A percentile compares a stretch with the other conserved stretches of the same genome.
These are phyloP conservation scores for Oreohelix idahoensis DNA, from an alignment of 1,140 invertebrate genomes.

Conservation along the genomic window DNA sequence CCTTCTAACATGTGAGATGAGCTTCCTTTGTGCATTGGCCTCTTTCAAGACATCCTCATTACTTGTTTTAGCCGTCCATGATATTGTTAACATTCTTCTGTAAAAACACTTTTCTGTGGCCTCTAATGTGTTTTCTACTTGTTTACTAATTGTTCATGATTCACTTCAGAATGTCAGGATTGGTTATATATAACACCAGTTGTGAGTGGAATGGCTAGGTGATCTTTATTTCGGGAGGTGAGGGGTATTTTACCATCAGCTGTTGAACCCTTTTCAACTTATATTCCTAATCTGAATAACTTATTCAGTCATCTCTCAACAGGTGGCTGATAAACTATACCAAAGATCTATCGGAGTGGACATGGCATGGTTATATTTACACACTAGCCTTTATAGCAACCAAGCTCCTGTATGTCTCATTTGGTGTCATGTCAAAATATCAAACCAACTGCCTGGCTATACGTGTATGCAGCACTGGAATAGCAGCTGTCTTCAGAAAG, in stretches of 20 bases:
- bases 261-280: background rate
- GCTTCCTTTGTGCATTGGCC: too few species aligned
- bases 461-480: constrained; percentile 89
- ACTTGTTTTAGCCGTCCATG: too few species aligned
- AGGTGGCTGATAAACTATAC: constrained; percentile 45
- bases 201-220: too few species aligned
- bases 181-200: too few species aligned
- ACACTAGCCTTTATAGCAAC: constrained; percentile 58
- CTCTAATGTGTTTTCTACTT: too few species aligned
- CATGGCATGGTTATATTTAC: constrained; percentile 70
- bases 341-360: constrained; percentile 29
- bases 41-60: too few species aligned
- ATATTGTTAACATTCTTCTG: too few species aligned
- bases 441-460: constrained; percentile 81
- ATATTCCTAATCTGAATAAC: background rate
- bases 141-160: too few species aligned
- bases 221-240: too few species aligned
- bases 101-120: too few species aligned
- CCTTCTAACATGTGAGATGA: too few species aligned
- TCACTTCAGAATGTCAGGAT: too few species aligned
- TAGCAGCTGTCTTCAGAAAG: constrained; percentile 93
- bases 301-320: background rate
- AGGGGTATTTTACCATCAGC: background rate
- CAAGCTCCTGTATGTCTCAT: constrained; percentile 50
- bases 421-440: constrained; percentile 60